Percentiles rank a stretch among this genome's conserved stretches.
These are phyloP conservation scores for Ernsta delagoae DNA, from an alignment of 2,888 invertebrate species.

Conservation along the genomic window DNA sequence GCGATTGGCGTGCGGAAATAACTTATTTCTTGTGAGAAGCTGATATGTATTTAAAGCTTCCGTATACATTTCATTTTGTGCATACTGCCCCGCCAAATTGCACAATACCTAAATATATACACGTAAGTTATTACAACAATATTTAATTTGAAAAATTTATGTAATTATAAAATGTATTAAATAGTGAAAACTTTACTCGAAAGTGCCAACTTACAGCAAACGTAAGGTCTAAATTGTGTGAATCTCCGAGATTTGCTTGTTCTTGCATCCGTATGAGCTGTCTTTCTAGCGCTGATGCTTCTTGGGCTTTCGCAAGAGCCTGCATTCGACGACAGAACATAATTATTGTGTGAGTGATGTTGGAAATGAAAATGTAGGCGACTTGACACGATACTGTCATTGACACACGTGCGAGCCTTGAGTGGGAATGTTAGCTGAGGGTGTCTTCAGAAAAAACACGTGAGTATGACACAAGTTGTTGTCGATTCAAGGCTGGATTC, in stretches of 20 bases:
- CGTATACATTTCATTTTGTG: slow-evolving; percentile 96
- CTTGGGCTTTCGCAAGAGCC: slow-evolving; percentile 96
- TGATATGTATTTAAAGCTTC: slow-evolving; percentile 98
- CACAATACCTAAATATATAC: slow-evolving; percentile 91
- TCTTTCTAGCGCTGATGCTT: slow-evolving; percentile 97
- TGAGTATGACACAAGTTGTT: no score
- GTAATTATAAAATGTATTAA: no score
- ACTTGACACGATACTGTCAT: no score
- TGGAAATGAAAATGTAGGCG: no score
- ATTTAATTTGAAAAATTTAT: background rate
- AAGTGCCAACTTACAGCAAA: slow-evolving; percentile 90
- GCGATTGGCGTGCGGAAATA: slow-evolving; percentile 96
- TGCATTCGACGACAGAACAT: slow-evolving; percentile 39
- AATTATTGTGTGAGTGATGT: no score
- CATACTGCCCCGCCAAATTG: slow-evolving; percentile 97
- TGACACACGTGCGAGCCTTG: no score
- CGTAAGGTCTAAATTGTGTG: slow-evolving; percentile 97
- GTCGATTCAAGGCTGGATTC: no score
- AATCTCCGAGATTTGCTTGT: slow-evolving; percentile 94
- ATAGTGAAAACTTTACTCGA: no score
- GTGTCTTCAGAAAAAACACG: no score
- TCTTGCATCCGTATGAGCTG: slow-evolving; percentile 96
- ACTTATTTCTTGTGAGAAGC: slow-evolving; percentile 95
- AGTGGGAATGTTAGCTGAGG: no score
- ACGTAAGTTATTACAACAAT: no score